Evolutionary conservation across 2,113 vertebrate genomes (phyloP).

Genomic region (Nymphicus hollandicus): DNA sequence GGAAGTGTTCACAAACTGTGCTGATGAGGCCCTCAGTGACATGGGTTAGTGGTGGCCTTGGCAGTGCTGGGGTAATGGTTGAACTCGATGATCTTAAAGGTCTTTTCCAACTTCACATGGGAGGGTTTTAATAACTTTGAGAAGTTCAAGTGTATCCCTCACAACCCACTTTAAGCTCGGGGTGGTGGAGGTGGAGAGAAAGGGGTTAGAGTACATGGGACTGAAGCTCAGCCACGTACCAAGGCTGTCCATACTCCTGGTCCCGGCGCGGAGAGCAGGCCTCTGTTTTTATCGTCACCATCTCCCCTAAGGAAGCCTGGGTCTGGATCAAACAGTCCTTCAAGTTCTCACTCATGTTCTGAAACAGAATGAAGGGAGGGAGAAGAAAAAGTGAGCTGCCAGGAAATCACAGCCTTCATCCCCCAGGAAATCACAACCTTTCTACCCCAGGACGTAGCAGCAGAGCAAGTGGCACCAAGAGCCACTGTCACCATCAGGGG

Average conservation of each 20-base stretch:
- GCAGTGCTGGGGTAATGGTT: not conserved
- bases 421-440: not conserved
- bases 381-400: not conserved
- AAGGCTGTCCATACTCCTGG: slow-evolving; percentile 79
- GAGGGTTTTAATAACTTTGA: not conserved
- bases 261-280: slow-evolving; percentile 72
- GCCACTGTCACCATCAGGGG: accelerated
- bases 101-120: not conserved
- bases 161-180: not conserved
- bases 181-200: not conserved
- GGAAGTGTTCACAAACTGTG: not conserved
- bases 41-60: not conserved
- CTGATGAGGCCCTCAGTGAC: not conserved
- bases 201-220: not conserved
- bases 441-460: not conserved
- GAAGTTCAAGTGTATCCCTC: not conserved
- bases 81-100: not conserved
- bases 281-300: slow-evolving; percentile 81
- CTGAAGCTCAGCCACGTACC: slow-evolving; percentile 47
- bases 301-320: slow-evolving; percentile 76
- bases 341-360: slow-evolving; percentile 83
- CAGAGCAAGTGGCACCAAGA: not conserved
- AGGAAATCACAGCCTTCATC: not conserved
- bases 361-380: slow-evolving; percentile 46
- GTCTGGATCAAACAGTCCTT: slow-evolving; percentile 80